Evolutionary conservation across 2,888 invertebrate genomes (phyloP).

Genomic region (Phaonia tiefii): DNA sequence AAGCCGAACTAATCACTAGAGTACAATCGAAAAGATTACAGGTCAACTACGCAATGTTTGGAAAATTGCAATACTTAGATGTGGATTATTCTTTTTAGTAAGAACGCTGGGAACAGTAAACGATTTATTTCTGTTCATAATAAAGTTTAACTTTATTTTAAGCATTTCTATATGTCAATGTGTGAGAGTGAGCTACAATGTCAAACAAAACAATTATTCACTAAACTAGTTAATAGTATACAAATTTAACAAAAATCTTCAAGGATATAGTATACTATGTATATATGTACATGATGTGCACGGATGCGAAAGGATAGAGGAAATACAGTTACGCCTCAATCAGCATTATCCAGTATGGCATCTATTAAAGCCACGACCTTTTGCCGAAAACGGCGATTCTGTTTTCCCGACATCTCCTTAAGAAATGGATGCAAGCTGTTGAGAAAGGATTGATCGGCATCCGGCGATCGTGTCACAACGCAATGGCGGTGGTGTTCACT

Average conservation of each 20-base stretch:
- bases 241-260: constrained; percentile 7
- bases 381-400: constrained; percentile 77
- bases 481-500: constrained; percentile 70
- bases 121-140: too few species aligned
- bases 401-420: constrained; percentile 77
- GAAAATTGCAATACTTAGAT: too few species aligned
- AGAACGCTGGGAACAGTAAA: too few species aligned
- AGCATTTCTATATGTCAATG: constrained; percentile 32
- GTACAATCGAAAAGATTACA: too few species aligned
- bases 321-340: constrained; percentile 57
- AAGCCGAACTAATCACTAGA: too few species aligned
- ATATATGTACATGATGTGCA: constrained; percentile 8
- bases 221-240: constrained; percentile 32
- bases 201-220: constrained; percentile 54
- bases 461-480: constrained; percentile 71
- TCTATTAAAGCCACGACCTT: constrained; percentile 77
- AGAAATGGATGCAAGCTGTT: constrained; percentile 77
- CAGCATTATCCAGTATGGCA: constrained; percentile 74
- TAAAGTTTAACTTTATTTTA: constrained; percentile 52
- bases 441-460: constrained; percentile 77
- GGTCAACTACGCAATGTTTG: too few species aligned
- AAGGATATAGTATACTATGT: neutral
- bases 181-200: constrained; percentile 43
- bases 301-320: constrained; percentile 47
- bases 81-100: too few species aligned